Evolutionary conservation across 2,113 vertebrate species (phyloP).

Genomic region (Poecile atricapillus): DNA sequence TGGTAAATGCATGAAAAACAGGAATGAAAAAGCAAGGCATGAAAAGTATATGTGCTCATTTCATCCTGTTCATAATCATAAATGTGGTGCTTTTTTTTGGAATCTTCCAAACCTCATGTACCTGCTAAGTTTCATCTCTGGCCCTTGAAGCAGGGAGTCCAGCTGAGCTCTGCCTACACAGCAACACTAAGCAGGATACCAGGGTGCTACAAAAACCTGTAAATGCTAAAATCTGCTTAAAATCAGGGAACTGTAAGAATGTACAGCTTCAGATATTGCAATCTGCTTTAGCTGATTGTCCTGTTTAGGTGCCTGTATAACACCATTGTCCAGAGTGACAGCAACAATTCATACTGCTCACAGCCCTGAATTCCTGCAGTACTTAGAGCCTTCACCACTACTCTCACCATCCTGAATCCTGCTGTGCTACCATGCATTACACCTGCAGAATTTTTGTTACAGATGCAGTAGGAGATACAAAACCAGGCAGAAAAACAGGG

Average conservation of each 20-base stretch:
- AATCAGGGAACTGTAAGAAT: background rate
- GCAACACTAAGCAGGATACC: background rate
- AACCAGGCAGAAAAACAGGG: background rate
- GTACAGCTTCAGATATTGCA: background rate
- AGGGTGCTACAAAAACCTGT: background rate
- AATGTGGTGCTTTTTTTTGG: background rate
- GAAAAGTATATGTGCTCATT: fast-evolving
- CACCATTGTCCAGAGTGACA: background rate
- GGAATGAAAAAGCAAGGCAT: background rate
- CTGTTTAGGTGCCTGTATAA: background rate
- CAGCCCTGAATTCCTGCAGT: background rate
- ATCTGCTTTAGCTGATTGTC: background rate
- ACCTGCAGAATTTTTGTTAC: background rate
- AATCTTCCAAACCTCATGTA: background rate
- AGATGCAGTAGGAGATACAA: background rate
- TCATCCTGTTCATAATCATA: background rate
- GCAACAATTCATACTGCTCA: background rate
- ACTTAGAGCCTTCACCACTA: fast-evolving
- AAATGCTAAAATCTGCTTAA: background rate
- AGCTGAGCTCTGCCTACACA: background rate
- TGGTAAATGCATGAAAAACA: background rate
- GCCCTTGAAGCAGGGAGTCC: background rate
- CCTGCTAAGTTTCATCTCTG: background rate
- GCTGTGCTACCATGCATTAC: background rate
- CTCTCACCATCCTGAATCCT: background rate